Conservation (phyloP, 2,113 vertebrate species). For the Oncorhynchus kisutch region DNA sequence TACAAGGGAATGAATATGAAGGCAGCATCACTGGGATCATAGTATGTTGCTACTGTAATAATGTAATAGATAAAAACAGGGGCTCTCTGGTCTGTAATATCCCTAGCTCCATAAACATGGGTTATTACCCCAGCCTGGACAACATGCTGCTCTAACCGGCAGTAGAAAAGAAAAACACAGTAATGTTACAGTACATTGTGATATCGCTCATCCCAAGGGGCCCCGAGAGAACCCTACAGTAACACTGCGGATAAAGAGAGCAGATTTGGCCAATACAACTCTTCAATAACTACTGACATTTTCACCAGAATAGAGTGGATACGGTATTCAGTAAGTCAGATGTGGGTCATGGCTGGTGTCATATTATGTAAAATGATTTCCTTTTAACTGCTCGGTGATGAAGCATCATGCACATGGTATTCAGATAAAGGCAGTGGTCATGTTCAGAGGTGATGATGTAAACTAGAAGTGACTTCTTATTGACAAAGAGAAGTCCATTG, state of each 20-base stretch:
- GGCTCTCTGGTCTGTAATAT: neutral
- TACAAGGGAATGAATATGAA: neutral
- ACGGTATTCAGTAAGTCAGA: neutral
- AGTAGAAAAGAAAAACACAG: neutral
- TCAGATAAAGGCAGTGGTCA: neutral
- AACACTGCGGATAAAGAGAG: neutral
- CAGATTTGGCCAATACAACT: neutral
- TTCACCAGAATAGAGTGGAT: neutral
- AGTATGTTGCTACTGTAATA: neutral
- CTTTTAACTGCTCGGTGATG: neutral
- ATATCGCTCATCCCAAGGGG: neutral
- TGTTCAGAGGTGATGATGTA: neutral
- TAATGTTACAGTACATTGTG: neutral
- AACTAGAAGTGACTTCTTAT: neutral
- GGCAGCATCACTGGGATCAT: neutral
- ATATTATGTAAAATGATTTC: neutral
- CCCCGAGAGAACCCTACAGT: neutral
- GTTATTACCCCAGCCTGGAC: neutral
- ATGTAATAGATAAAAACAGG: neutral
- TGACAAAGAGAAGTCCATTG: neutral
- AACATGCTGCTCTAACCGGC: neutral
- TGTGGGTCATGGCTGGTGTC: neutral
- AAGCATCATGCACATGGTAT: neutral
- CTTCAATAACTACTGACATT: neutral
- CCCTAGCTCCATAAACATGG: neutral